Conservation (phyloP, 2,888 invertebrate genomes). For the Ormia ochracea region DNA sequence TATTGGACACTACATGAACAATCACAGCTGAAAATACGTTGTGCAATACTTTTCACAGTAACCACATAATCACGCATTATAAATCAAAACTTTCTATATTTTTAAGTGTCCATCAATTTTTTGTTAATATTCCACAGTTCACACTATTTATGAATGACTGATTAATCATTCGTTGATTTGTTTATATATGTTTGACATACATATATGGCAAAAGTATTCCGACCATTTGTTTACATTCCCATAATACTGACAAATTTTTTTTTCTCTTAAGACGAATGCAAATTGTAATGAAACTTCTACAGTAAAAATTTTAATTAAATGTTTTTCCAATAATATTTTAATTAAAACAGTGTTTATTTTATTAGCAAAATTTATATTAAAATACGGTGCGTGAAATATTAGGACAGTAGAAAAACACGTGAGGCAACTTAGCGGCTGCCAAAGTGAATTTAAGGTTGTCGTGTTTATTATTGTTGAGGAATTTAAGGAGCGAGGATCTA, state of each 20-base stretch:
- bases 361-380: no score
- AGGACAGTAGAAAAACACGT: no score
- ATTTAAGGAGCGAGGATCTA: no score
- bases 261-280: no score
- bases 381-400: no score
- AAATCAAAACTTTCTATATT: slow-evolving; percentile 34
- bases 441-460: no score
- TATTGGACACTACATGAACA: not conserved
- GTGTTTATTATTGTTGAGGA: no score
- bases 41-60: not conserved
- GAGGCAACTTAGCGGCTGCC: no score
- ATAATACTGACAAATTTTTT: not conserved
- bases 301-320: no score
- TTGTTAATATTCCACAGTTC: not conserved
- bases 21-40: not conserved
- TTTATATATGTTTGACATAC: not conserved
- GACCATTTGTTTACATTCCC: not conserved
- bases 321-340: no score
- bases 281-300: no score
- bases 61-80: not conserved
- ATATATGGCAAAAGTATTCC: not conserved
- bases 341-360: no score
- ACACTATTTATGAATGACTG: slow-evolving; percentile 26
- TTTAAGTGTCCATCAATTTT: slow-evolving; percentile 25
- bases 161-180: slow-evolving; percentile 15